Percentiles rank a stretch among this genome's conserved stretches.
Evolutionary conservation across 2,113 vertebrate genomes (phyloP).

Genomic region (Crotalus tigris): DNA sequence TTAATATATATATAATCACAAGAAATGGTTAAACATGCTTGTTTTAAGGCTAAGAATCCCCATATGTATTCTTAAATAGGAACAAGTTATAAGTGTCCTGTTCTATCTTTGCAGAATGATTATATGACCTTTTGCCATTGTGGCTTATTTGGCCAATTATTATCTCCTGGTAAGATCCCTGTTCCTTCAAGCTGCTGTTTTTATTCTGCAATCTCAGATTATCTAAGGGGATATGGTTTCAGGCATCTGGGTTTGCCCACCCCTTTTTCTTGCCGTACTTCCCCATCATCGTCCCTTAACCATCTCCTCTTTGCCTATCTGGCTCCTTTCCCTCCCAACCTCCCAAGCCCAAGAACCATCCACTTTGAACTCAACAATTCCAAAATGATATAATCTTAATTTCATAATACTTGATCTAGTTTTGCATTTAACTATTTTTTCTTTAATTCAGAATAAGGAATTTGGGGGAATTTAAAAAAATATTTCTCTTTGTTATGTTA

Average conservation of each 20-base stretch:
- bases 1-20: not conserved
- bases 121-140: not conserved
- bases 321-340: too few species aligned
- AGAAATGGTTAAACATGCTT: not conserved
- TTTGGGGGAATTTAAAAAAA: too few species aligned
- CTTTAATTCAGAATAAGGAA: too few species aligned
- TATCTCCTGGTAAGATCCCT: not conserved
- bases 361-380: too few species aligned
- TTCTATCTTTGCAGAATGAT: not conserved
- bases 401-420: too few species aligned
- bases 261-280: too few species aligned
- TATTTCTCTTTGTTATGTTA: too few species aligned
- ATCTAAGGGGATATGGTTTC: not conserved
- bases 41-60: not conserved
- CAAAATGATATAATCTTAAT: too few species aligned
- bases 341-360: too few species aligned
- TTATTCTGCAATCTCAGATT: not conserved
- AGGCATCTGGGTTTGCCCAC: not conserved
- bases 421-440: too few species aligned
- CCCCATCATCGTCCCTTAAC: too few species aligned
- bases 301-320: too few species aligned
- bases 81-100: not conserved
- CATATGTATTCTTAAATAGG: not conserved
- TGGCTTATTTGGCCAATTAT: not conserved
- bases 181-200: not conserved